Evolutionary conservation across 2,797 vertebrate genomes (phyloP).

Genomic region (Pseudochirops cupreus): DNA sequence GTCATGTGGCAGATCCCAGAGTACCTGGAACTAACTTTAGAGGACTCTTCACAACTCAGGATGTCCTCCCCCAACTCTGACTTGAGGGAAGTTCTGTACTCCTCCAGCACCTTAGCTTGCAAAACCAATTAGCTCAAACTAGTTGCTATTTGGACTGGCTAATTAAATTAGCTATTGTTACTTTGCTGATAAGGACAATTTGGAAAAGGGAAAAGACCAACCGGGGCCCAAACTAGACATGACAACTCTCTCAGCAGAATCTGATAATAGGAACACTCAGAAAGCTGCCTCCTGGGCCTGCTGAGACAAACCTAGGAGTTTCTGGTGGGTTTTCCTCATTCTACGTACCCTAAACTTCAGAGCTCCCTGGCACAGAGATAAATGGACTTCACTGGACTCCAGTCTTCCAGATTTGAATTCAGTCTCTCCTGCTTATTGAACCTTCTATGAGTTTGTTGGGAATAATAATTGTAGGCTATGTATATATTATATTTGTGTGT

Average conservation of each 20-base stretch:
- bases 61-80: neutral
- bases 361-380: conserved; percentile 18
- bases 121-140: conserved; percentile 77
- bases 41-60: neutral
- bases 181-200: conserved; percentile 80
- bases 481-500: neutral
- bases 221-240: conserved; percentile 48
- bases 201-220: conserved; percentile 71
- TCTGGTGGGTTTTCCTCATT: neutral
- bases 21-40: conserved; percentile 9
- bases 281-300: conserved; percentile 27
- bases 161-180: conserved; percentile 82
- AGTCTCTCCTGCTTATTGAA: neutral
- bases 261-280: conserved; percentile 54
- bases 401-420: neutral
- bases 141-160: conserved; percentile 79
- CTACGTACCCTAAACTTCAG: conserved; percentile 45
- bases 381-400: neutral
- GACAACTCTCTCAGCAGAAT: conserved; percentile 62
- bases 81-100: conserved; percentile 71
- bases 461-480: neutral
- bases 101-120: conserved; percentile 70
- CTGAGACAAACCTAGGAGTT: neutral
- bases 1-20: conserved; percentile 52
- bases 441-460: neutral